phyloP scores from a whole-genome alignment of 2,888 invertebrate species.

The Drepana falcataria region DNA sequence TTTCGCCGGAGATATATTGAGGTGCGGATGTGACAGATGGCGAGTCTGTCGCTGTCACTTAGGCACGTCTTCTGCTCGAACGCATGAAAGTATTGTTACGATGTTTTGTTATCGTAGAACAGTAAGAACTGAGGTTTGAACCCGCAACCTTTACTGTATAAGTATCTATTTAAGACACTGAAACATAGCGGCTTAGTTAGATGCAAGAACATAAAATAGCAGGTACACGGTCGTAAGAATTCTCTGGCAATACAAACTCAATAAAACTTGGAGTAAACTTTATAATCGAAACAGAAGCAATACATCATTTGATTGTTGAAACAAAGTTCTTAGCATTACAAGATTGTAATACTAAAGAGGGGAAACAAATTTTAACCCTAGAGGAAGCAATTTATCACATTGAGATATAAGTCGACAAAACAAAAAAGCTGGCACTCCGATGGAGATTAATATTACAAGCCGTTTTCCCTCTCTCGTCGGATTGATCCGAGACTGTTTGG shows the following conservation, averaged over 20 bases:
- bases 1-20: too few species aligned
- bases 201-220: too few species aligned
- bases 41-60: too few species aligned
- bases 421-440: constrained; percentile 23
- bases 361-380: constrained; percentile 25
- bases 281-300: background rate
- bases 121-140: too few species aligned
- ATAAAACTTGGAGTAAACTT: background rate
- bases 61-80: too few species aligned
- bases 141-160: too few species aligned
- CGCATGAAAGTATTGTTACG: too few species aligned
- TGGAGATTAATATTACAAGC: constrained; percentile 16
- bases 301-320: background rate
- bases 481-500: constrained; percentile 2
- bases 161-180: too few species aligned
- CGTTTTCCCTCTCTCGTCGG: constrained; percentile 1
- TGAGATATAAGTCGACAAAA: constrained; percentile 34
- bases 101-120: too few species aligned
- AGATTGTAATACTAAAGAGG: constrained; percentile 23
- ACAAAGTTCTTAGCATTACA: background rate
- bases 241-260: background rate
- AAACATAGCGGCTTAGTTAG: too few species aligned
- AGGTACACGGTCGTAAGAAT: background rate
- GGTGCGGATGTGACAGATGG: too few species aligned
- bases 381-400: constrained; percentile 25